phyloP scores from a whole-genome alignment of 2,888 invertebrate species.

The Sipha maydis region DNA sequence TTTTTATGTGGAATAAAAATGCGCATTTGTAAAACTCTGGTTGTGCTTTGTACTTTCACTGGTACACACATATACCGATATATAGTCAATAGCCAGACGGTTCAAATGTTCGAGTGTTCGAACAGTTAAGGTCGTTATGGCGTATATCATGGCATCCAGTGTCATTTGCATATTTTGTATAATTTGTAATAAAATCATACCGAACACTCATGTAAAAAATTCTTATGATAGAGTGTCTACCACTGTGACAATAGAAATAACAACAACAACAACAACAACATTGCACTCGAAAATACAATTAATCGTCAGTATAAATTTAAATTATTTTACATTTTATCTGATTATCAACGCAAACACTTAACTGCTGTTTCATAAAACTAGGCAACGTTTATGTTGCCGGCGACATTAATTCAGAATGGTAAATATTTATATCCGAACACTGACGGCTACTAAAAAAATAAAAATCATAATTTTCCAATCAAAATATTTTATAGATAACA shows the following conservation, averaged over 20 bases:
- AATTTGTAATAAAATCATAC: not conserved
- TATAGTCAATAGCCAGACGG: not conserved
- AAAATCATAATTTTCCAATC: no score
- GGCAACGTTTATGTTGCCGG: no score
- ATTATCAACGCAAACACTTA: not conserved
- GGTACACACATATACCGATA: not conserved
- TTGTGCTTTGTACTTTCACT: slow-evolving; percentile 35
- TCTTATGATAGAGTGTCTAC: not conserved
- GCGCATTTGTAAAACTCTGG: not conserved
- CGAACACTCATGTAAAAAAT: not conserved
- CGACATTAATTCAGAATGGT: no score
- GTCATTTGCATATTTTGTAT: not conserved
- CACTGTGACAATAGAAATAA: not conserved
- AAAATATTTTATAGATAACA: no score
- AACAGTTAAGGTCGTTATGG: not conserved
- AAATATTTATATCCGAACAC: no score
- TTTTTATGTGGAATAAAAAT: not conserved
- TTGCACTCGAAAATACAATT: not conserved
- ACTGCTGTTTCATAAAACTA: not conserved
- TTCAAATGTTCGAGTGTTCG: not conserved
- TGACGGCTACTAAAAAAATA: no score
- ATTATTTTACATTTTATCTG: not conserved
- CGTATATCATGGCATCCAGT: not conserved
- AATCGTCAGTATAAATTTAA: not conserved
- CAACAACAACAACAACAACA: not conserved